These are phyloP conservation scores for Macroglossus sobrinus DNA, from an alignment of 2,113 vertebrate species.

Conservation along the genomic window DNA sequence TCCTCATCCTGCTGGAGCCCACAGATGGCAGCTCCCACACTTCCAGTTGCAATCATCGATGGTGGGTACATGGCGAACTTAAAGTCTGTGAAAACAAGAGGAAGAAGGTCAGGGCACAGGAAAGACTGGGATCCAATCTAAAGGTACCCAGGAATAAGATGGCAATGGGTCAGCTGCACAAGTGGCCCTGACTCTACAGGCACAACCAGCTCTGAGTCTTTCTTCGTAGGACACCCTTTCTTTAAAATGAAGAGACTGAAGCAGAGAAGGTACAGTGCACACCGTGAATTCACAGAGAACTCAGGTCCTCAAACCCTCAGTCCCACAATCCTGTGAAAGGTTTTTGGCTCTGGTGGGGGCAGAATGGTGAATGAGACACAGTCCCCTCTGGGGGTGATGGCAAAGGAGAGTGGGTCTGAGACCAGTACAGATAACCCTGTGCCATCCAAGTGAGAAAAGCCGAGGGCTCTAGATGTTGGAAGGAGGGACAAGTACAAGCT, in stretches of 20 bases:
- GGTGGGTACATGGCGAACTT: conserved; percentile 96
- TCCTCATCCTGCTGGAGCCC: conserved; percentile 92
- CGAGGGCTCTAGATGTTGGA: not conserved
- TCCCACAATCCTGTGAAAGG: no score
- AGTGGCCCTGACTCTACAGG: fast-evolving
- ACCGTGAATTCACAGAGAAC: not conserved
- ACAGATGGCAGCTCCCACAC: conserved; percentile 94
- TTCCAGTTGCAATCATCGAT: conserved; percentile 97
- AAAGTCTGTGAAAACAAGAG: conserved; percentile 86
- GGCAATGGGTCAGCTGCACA: fast-evolving
- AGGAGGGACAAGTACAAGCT: not conserved
- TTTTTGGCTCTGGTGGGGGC: not conserved
- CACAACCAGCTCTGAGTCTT: no score
- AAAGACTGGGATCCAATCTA: not conserved
- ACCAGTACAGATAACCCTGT: fast-evolving
- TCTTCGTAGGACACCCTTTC: not conserved
- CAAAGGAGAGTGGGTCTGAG: not conserved
- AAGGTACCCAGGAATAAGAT: not conserved
- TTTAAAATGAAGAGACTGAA: not conserved
- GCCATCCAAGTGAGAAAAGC: not conserved
- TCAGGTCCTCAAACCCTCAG: not conserved
- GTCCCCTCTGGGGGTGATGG: not conserved
- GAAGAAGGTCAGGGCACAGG: not conserved
- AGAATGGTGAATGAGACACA: not conserved
- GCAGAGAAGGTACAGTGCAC: not conserved